Base-by-base conservation (phyloP, 2,888 invertebrate genomes). In the Anoncus sp. region DNA sequence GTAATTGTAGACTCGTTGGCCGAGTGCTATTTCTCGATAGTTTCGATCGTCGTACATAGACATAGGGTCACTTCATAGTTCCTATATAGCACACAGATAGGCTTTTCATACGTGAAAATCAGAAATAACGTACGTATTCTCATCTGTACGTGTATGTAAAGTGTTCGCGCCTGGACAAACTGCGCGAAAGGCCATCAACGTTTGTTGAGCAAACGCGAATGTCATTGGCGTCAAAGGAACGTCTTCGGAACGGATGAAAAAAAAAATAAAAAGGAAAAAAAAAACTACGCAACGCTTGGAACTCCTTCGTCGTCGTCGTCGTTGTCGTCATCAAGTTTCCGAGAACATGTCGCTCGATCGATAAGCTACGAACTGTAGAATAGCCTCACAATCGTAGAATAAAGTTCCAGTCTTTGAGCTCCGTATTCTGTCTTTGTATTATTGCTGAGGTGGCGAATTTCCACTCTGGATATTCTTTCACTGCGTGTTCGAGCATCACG, bases 311-410 rank as follows among this genome's bases (percentile, higher is more conserved):
- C 66, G 60, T 71, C 55, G 59, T 63, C 3, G 49, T 67, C 27
- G 78, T 75, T 60, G 75, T 70, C 84, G 78, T 75, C 65, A 66
- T 69, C 83, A 57, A 70, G 83, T 83, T 87, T 83, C 85, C 83
- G 85, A 87, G 85, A 85, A 85, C 81, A 83, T 85, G 77, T 78
- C 73, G 80, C 81, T 83, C 86, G 88, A 87, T 88, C 88, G 88
- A 88, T 88, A 59, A 53, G 27, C 85, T 79, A 84, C 79, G 75
- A 82, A 81, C 84, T 85, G 82, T 82, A 82, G 66, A 35, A 71
- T 53, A 20, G 27, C 38, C 83, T 82, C 82, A 79, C 82, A n/a
- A 82, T 73, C 67, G 75, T 81, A 69, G 78, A 81, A 85, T 83
- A 84, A 84, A 79, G 80, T 59, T 40, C 20, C 18, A 40, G 20